phyloP scores from a whole-genome alignment of 2,888 invertebrate species.

The Eucera pruinosa region DNA sequence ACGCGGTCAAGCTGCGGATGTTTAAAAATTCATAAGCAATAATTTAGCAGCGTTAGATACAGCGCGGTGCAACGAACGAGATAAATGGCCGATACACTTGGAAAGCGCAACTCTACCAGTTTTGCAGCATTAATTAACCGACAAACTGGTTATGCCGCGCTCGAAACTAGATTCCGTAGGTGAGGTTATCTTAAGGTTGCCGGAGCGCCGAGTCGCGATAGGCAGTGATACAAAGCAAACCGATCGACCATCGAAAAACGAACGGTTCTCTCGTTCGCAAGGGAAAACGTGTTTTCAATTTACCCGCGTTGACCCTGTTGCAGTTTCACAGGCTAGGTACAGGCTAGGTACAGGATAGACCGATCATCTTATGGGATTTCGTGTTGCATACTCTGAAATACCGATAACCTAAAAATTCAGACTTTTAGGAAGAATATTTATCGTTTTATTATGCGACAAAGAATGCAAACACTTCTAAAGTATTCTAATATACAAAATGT shows the following conservation, averaged over 20 bases:
- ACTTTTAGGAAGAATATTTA: too few relatives aligned
- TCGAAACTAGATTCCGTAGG: constrained; percentile 64
- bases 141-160: constrained; percentile 66
- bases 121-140: constrained; percentile 70
- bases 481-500: too few relatives aligned
- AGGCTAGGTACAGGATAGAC: too few relatives aligned
- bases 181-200: constrained; percentile 54
- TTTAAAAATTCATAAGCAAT: constrained; percentile 1
- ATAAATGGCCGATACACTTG: constrained; percentile 55
- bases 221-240: constrained; percentile 31
- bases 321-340: too few relatives aligned
- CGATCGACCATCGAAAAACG: constrained; percentile 8
- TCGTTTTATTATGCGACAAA: too few relatives aligned
- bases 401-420: too few relatives aligned
- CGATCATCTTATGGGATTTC: too few relatives aligned
- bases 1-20: background rate
- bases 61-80: constrained; percentile 31
- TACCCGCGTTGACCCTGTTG: background rate
- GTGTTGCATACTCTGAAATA: too few relatives aligned
- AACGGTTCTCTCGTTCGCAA: background rate
- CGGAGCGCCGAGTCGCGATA: constrained; percentile 47
- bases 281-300: constrained; percentile 16
- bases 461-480: too few relatives aligned
- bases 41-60: background rate
- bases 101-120: constrained; percentile 63